Evolutionary conservation across 2,888 invertebrate genomes (phyloP).

Genomic region (Ectropis crepuscularia): DNA sequence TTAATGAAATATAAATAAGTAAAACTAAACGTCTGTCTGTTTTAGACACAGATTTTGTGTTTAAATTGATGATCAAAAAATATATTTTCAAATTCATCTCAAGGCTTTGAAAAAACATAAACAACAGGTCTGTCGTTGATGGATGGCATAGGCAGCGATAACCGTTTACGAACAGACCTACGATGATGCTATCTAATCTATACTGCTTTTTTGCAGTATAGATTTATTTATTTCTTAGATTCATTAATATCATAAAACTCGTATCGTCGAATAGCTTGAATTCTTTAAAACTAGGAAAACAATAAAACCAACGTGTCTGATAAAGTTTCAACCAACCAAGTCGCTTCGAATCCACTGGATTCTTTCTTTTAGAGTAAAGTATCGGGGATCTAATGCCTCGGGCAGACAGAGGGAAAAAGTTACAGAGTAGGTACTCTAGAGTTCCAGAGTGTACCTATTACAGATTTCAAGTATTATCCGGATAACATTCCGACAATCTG

Average conservation of each 20-base stretch:
- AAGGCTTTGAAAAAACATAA: too few relatives aligned
- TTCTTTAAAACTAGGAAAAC: conserved; percentile 22
- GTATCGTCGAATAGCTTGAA: conserved; percentile 5
- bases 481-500: neutral
- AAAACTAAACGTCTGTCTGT: too few relatives aligned
- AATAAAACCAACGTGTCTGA: conserved; percentile 29
- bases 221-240: too few relatives aligned
- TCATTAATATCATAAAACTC: neutral
- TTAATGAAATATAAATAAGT: too few relatives aligned
- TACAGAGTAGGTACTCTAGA: conserved; percentile 19
- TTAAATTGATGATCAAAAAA: too few relatives aligned
- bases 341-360: conserved; percentile 24
- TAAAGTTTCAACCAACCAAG: conserved; percentile 31
- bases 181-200: too few relatives aligned
- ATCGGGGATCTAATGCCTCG: conserved; percentile 30
- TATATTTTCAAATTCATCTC: too few relatives aligned
- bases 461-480: neutral
- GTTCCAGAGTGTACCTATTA: conserved; percentile 7
- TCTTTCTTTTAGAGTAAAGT: conserved; percentile 32
- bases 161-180: too few relatives aligned
- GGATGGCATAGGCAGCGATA: too few relatives aligned
- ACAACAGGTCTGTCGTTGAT: too few relatives aligned
- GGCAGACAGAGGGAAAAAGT: conserved; percentile 29
- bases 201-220: too few relatives aligned
- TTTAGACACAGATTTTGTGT: too few relatives aligned